A percentile compares a stretch with the other conserved stretches of the same genome.
These are phyloP conservation scores for Drosophila trapezifrons DNA, from an alignment of 1,140 invertebrate species.

Conservation along the genomic window DNA sequence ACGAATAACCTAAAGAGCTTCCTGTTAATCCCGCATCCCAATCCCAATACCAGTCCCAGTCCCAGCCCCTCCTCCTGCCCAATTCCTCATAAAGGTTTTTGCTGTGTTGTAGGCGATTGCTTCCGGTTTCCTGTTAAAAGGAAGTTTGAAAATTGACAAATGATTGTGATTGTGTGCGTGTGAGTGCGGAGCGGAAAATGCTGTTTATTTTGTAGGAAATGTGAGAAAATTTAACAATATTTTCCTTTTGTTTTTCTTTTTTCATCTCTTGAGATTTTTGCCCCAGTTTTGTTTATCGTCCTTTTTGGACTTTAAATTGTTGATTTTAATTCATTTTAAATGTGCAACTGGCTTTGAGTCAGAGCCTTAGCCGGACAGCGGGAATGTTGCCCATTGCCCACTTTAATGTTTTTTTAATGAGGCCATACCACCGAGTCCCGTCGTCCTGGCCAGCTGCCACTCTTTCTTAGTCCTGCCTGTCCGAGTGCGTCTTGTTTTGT, in stretches of 20 bases:
- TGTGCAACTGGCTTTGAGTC: constrained; percentile 42
- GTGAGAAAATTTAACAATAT: constrained; percentile 74
- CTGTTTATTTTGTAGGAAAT: constrained; percentile 74
- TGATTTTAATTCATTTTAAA: constrained; percentile 64
- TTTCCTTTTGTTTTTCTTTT: constrained; percentile 33
- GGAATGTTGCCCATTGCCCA: constrained; percentile 49
- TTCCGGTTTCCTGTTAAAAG: constrained; percentile 79
- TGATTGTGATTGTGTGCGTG: constrained; percentile 66
- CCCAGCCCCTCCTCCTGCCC: neutral
- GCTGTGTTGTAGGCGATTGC: constrained; percentile 73
- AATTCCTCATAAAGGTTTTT: constrained; percentile 29
- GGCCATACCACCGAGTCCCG: constrained; percentile 35
- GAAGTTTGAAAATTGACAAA: constrained; percentile 80
- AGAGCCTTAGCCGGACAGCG: constrained; percentile 24
- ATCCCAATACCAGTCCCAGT: too few species aligned
- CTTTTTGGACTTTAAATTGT: constrained; percentile 45
- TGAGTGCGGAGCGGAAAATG: constrained; percentile 59
- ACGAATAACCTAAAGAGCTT: constrained; percentile 21
- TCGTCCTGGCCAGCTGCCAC: constrained; percentile 41
- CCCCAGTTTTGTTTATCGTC: constrained; percentile 23
- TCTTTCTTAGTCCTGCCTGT: constrained; percentile 11
- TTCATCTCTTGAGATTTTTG: constrained; percentile 20
- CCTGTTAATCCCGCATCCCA: neutral
- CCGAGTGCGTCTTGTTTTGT: constrained; percentile 53
- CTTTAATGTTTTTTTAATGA: constrained; percentile 83